Conservation (phyloP, 2,797 vertebrate genomes). For the Rhinella marina region DNA sequence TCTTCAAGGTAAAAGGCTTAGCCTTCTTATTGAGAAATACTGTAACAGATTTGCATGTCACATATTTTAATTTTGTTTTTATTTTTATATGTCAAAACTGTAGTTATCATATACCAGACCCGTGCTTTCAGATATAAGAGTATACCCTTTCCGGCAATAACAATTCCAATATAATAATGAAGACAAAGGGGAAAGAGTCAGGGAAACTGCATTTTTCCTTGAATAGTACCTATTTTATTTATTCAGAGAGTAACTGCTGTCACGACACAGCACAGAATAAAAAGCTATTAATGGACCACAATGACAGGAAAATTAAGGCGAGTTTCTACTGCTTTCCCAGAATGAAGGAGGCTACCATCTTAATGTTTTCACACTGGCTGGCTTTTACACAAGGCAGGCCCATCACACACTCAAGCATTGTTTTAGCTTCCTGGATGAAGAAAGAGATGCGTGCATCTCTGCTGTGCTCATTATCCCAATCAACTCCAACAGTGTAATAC, state of each 20-base stretch:
- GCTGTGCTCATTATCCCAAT: slow-evolving; percentile 39
- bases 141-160: background rate
- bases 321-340: slow-evolving; percentile 17
- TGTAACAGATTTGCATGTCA: background rate
- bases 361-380: slow-evolving; percentile 1
- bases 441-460: background rate
- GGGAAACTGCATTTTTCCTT: slow-evolving; percentile 7
- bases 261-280: background rate
- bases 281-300: slow-evolving; percentile 10
- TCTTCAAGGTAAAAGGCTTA: background rate
- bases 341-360: slow-evolving; percentile 9
- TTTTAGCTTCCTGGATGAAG: slow-evolving; percentile 34
- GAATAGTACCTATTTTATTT: slow-evolving; percentile 40
- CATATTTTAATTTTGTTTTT: background rate
- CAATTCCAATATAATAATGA: slow-evolving; percentile 5
- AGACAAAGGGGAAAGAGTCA: slow-evolving; percentile 14
- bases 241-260: slow-evolving; percentile 31
- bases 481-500: slow-evolving; percentile 32
- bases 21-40: background rate
- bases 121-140: background rate
- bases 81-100: background rate
- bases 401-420: slow-evolving; percentile 17
- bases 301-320: slow-evolving; percentile 32
- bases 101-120: background rate
- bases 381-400: slow-evolving; percentile 30